A percentile compares a stretch with the other conserved stretches of the same genome.
Evolutionary conservation across 2,888 invertebrate genomes (phyloP).

Genomic region (Spodoptera picta): DNA sequence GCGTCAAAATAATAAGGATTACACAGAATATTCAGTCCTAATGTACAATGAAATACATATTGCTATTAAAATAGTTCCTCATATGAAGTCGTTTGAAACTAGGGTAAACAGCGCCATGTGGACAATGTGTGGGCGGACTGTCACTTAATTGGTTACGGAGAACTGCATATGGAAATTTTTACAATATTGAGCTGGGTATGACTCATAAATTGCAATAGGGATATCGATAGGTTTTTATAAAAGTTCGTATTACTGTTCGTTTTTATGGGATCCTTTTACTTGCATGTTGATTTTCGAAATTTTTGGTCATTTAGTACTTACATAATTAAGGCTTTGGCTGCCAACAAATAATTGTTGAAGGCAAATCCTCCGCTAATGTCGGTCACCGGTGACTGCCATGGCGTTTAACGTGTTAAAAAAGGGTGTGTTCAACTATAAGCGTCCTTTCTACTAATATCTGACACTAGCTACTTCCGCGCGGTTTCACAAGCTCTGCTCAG

Average conservation of each 20-base stretch:
- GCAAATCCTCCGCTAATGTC: no score
- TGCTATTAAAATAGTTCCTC: constrained; percentile 37
- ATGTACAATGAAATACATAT: constrained; percentile 14
- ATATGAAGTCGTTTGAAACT: constrained; percentile 29
- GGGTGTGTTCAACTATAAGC: no score
- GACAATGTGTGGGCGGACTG: constrained; percentile 33
- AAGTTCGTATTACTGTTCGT: constrained; percentile 5
- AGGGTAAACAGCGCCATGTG: constrained; percentile 27
- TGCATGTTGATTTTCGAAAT: no score
- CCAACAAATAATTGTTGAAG: no score
- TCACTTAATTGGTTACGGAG: constrained; percentile 25
- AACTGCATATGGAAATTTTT: constrained; percentile 15
- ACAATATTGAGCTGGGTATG: constrained; percentile 4
- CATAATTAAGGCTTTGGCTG: no score
- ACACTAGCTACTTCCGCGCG: no score
- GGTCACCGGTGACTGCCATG: no score
- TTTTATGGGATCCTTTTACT: neutral
- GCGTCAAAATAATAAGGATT: no score
- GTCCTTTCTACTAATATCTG: no score
- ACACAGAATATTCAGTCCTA: neutral
- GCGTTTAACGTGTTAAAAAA: no score
- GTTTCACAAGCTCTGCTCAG: no score
- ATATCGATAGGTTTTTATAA: constrained; percentile 23
- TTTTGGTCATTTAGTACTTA: no score
- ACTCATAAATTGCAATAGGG: constrained; percentile 15